These are phyloP conservation scores for Bombus balteatus DNA, from an alignment of 1,140 invertebrate genomes.

Conservation along the genomic window DNA sequence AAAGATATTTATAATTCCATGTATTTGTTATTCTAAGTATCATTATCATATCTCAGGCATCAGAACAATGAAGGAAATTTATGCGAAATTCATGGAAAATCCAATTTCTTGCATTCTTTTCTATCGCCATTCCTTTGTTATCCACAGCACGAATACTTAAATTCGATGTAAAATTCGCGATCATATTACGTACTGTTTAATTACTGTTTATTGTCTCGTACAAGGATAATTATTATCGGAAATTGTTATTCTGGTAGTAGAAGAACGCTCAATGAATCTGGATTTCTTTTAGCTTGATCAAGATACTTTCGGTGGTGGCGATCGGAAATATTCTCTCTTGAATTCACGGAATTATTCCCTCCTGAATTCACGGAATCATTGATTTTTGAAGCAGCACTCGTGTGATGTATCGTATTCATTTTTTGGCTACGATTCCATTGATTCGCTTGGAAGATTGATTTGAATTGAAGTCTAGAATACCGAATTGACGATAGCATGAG, in stretches of 20 bases:
- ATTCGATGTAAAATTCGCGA: too few species aligned
- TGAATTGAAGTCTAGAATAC: too few species aligned
- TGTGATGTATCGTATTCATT: not conserved
- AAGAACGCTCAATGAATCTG: conserved; percentile 38
- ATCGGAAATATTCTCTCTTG: not conserved
- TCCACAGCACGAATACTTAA: too few species aligned
- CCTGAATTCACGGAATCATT: not conserved
- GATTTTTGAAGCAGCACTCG: not conserved
- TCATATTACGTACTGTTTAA: conserved; percentile 21
- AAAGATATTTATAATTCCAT: fast-evolving
- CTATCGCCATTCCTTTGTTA: not conserved
- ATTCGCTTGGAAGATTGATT: not conserved
- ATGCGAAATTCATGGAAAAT: not conserved
- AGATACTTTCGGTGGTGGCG: not conserved
- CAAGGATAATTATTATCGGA: conserved; percentile 1
- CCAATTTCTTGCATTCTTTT: not conserved
- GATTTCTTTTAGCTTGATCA: conserved; percentile 11
- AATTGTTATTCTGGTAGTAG: conserved; percentile 26
- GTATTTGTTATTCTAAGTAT: not conserved
- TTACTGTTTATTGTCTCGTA: conserved; percentile 9
- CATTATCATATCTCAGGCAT: not conserved
- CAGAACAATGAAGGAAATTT: too few species aligned
- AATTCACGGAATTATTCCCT: not conserved
- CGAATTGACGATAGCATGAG: not conserved
- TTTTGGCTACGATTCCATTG: not conserved